phyloP scores from a whole-genome alignment of 2,797 vertebrate genomes.

The Rachycentron canadum region DNA sequence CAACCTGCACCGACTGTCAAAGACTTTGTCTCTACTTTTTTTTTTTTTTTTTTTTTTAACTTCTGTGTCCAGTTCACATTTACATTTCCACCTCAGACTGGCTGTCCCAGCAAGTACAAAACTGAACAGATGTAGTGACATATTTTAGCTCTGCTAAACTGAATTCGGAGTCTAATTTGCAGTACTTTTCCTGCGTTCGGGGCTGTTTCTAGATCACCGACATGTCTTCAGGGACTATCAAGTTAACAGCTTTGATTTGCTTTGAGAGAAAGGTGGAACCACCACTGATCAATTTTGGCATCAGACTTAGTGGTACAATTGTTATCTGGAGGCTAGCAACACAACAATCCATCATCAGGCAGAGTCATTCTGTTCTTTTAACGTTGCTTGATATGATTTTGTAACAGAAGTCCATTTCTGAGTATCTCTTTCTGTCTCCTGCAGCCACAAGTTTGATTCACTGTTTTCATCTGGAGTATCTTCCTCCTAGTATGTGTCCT shows the following conservation, averaged over 20 bases:
- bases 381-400: background rate
- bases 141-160: background rate
- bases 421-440: conserved; percentile 13
- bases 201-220: background rate
- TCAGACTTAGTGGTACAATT: conserved; percentile 5
- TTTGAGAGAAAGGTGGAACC: conserved; percentile 6
- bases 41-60: background rate
- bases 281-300: conserved; percentile 20
- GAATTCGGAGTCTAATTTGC: background rate
- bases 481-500: conserved; percentile 1
- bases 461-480: conserved; percentile 41
- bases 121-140: conserved; percentile 1
- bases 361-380: conserved; percentile 4
- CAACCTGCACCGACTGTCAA: conserved; percentile 57
- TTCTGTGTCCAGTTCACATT: conserved; percentile 43
- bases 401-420: conserved; percentile 21
- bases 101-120: background rate
- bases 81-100: background rate
- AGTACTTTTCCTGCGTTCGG: background rate
- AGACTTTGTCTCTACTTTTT: background rate
- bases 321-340: conserved; percentile 18
- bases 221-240: conserved; percentile 5
- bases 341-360: conserved; percentile 19
- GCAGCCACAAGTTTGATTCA: conserved; percentile 47
- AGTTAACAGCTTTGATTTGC: background rate